These are phyloP conservation scores for Choristoneura fumiferana DNA, from an alignment of 1,140 invertebrate species.

Conservation along the genomic window DNA sequence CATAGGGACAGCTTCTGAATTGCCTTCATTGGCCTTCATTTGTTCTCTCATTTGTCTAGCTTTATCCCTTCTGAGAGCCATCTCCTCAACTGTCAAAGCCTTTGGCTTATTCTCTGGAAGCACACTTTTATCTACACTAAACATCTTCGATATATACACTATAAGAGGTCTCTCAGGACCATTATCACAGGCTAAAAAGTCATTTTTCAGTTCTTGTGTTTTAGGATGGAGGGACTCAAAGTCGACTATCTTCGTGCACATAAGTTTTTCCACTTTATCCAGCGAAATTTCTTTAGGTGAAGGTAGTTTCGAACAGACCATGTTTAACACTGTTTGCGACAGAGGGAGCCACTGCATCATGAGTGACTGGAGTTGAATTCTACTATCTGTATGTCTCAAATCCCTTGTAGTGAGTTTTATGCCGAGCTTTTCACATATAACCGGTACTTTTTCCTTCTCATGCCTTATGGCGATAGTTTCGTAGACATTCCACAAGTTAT, in stretches of 20 bases:
- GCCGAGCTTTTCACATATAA: conserved; percentile 89
- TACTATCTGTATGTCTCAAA: conserved; percentile 87
- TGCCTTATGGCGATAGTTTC: conserved; percentile 88
- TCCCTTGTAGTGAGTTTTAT: conserved; percentile 89
- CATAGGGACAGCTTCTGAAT: conserved; percentile 76
- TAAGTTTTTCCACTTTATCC: conserved; percentile 87
- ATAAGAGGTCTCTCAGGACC: conserved; percentile 86
- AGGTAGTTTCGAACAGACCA: conserved; percentile 90
- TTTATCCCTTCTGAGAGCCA: conserved; percentile 84
- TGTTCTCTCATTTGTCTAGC: conserved; percentile 83
- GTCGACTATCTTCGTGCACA: conserved; percentile 84
- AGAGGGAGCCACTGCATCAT: conserved; percentile 95
- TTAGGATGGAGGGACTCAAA: conserved; percentile 85
- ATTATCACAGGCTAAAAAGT: conserved; percentile 86
- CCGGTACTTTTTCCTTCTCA: conserved; percentile 90
- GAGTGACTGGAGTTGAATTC: conserved; percentile 89
- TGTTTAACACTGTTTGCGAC: conserved; percentile 87
- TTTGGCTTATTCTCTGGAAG: conserved; percentile 87
- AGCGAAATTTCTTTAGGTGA: conserved; percentile 87
- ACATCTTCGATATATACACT: conserved; percentile 97
- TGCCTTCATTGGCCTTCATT: conserved; percentile 62
- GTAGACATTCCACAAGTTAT: conserved; percentile 96
- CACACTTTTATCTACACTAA: conserved; percentile 85
- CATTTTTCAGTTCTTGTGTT: conserved; percentile 86
- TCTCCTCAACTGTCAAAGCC: conserved; percentile 87